Percentiles rank a stretch among this genome's conserved stretches.
Conservation (phyloP, 2,113 vertebrate genomes). For the Chloropsis cyanopogon region DNA sequence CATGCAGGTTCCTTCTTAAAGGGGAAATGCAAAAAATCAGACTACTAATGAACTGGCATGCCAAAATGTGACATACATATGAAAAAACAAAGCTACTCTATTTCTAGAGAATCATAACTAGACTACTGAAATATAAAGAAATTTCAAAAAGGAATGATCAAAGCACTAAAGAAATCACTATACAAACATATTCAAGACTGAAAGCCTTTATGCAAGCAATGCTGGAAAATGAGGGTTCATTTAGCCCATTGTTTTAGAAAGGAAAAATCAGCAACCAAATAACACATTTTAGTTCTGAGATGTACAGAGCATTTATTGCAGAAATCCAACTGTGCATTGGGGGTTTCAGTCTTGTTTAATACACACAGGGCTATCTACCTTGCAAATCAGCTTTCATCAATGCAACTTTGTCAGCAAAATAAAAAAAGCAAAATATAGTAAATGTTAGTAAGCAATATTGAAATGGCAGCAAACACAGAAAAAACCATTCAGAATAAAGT, state of each 20-base stretch:
- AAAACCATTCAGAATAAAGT: slow-evolving; percentile 67
- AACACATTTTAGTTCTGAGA: slow-evolving; percentile 33
- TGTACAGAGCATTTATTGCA: slow-evolving; percentile 42
- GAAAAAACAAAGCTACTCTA: slow-evolving; percentile 70
- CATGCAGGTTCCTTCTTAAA: slow-evolving; percentile 69
- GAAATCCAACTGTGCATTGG: slow-evolving; percentile 53
- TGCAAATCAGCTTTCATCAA: slow-evolving; percentile 99
- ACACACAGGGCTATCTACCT: slow-evolving; percentile 95
- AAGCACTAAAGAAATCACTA: slow-evolving; percentile 73
- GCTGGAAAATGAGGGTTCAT: slow-evolving; percentile 42
- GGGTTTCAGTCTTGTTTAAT: slow-evolving; percentile 85
- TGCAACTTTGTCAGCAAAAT: slow-evolving; percentile 97
- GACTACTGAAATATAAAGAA: slow-evolving; percentile 68
- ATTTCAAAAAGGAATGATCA: slow-evolving; percentile 58
- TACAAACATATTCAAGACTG: slow-evolving; percentile 79
- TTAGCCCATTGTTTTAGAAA: slow-evolving; percentile 32
- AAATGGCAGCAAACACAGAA: slow-evolving; percentile 83
- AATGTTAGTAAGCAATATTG: slow-evolving; percentile 93
- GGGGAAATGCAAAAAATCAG: slow-evolving; percentile 47
- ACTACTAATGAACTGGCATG: slow-evolving; percentile 69
- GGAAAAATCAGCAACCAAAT: slow-evolving; percentile 39
- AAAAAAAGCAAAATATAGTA: slow-evolving; percentile 92
- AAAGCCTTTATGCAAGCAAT: slow-evolving; percentile 79
- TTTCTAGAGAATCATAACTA: slow-evolving; percentile 67
- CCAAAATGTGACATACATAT: slow-evolving; percentile 62